Conservation (phyloP, 1,140 invertebrate genomes). For the Drosophila persimilis region DNA sequence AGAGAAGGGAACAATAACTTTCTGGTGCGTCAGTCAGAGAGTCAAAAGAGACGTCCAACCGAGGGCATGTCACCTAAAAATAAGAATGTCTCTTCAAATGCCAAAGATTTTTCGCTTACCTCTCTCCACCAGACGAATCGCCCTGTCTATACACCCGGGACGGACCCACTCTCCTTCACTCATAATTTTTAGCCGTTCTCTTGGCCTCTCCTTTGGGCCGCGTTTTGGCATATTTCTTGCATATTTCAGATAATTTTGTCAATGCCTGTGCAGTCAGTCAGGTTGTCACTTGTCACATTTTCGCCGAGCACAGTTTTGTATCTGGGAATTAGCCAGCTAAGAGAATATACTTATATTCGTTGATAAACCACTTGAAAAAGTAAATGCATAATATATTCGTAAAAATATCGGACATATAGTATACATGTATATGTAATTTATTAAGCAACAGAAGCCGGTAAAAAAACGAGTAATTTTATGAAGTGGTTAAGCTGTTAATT, state of each 20-base stretch:
- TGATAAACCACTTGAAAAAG: slow-evolving; percentile 44
- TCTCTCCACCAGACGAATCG: background rate
- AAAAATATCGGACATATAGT: background rate
- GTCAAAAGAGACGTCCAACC: slow-evolving; percentile 68
- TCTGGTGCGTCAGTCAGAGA: slow-evolving; percentile 49
- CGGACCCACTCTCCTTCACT: slow-evolving; percentile 12
- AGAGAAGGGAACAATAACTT: slow-evolving; percentile 15
- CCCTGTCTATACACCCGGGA: slow-evolving; percentile 7
- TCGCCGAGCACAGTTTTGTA: slow-evolving; percentile 61
- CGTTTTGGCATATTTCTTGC: slow-evolving; percentile 70
- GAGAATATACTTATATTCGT: slow-evolving; percentile 43
- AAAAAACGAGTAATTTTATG: slow-evolving; percentile 37
- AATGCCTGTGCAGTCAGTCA: slow-evolving; percentile 82
- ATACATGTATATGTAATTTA: slow-evolving; percentile 40
- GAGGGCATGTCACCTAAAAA: slow-evolving; percentile 83
- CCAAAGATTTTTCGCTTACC: slow-evolving; percentile 65
- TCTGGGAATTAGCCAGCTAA: slow-evolving; percentile 76
- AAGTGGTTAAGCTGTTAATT: slow-evolving; percentile 36
- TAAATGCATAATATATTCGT: slow-evolving; percentile 38
- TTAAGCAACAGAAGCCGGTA: slow-evolving; percentile 18
- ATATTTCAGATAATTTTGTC: slow-evolving; percentile 83
- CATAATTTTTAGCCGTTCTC: slow-evolving; percentile 46
- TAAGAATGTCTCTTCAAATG: slow-evolving; percentile 81
- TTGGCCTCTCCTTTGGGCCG: slow-evolving; percentile 17
- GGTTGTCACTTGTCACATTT: slow-evolving; percentile 81